These are phyloP conservation scores for Aegotheles bennettii DNA, from an alignment of 2,113 vertebrate species.

Conservation along the genomic window DNA sequence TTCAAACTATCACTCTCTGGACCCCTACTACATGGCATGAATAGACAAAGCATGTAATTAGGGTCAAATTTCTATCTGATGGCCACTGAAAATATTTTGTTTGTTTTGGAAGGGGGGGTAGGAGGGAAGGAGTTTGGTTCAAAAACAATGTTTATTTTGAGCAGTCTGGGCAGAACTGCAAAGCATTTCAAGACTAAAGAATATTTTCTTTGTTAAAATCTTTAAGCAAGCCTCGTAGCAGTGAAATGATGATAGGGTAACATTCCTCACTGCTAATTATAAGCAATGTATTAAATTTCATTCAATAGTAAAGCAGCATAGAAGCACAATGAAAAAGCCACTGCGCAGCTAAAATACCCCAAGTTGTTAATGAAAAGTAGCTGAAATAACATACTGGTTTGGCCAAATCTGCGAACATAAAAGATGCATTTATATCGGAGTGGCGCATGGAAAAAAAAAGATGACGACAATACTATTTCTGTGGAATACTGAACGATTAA, in stretches of 20 bases:
- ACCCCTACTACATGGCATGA: neutral
- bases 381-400: slow-evolving; percentile 49
- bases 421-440: slow-evolving; percentile 41
- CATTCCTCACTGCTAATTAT: slow-evolving; percentile 56
- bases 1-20: neutral
- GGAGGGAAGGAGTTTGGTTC: neutral
- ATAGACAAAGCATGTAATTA: slow-evolving; percentile 31
- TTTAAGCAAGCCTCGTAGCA: slow-evolving; percentile 27
- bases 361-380: slow-evolving; percentile 59
- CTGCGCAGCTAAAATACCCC: slow-evolving; percentile 33
- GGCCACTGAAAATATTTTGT: slow-evolving; percentile 28
- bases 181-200: slow-evolving; percentile 42
- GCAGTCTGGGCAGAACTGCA: neutral
- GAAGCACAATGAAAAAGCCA: slow-evolving; percentile 53
- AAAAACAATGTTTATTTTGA: slow-evolving; percentile 58
- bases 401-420: slow-evolving; percentile 36
- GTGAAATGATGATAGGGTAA: slow-evolving; percentile 53
- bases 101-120: neutral
- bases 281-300: slow-evolving; percentile 62
- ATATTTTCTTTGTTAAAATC: slow-evolving; percentile 62
- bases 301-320: slow-evolving; percentile 34
- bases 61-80: slow-evolving; percentile 45
- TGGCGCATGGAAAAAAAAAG: neutral
- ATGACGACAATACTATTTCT: slow-evolving; percentile 27
- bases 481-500: neutral